phyloP scores from a whole-genome alignment of 1,140 invertebrate species.

The Magallana angulata region DNA sequence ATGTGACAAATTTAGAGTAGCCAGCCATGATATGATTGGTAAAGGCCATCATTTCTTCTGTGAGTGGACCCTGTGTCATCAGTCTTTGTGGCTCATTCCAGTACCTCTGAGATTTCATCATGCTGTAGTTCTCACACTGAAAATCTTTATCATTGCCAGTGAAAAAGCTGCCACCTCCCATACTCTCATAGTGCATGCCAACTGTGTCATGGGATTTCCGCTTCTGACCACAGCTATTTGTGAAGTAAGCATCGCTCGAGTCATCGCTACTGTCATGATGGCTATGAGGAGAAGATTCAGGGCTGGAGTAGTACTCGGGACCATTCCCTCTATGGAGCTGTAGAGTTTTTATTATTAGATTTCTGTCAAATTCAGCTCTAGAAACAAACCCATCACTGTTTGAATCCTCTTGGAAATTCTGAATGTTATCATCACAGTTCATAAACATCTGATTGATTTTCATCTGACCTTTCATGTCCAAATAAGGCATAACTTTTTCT shows the following conservation, averaged over 20 bases:
- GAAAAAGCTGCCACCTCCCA: neutral
- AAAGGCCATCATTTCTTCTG: conserved; percentile 22
- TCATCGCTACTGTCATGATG: conserved; percentile 38
- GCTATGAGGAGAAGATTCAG: conserved; percentile 17
- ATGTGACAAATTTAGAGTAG: conserved; percentile 7
- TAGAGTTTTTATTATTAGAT: conserved; percentile 24
- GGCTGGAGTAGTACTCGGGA: neutral
- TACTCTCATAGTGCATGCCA: neutral
- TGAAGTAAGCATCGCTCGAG: neutral
- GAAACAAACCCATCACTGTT: neutral
- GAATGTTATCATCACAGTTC: conserved; percentile 40
- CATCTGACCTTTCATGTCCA: conserved; percentile 13
- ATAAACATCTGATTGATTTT: conserved; percentile 47
- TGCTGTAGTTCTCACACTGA: conserved; percentile 49
- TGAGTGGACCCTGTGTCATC: neutral
- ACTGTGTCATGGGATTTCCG: neutral
- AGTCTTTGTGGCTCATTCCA: conserved; percentile 42
- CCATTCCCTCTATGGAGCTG: neutral
- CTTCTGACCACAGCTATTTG: neutral
- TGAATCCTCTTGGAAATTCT: neutral
- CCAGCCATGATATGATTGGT: conserved; percentile 25
- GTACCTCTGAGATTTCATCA: conserved; percentile 41
- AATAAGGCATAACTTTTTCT: conserved; percentile 20
- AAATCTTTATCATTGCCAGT: conserved; percentile 27
- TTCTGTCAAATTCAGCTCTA: neutral